Evolutionary conservation across 2,797 vertebrate species (phyloP), one percentile per base, ranked within the genome.

Genomic region (Sebastes elongatus): DNA sequence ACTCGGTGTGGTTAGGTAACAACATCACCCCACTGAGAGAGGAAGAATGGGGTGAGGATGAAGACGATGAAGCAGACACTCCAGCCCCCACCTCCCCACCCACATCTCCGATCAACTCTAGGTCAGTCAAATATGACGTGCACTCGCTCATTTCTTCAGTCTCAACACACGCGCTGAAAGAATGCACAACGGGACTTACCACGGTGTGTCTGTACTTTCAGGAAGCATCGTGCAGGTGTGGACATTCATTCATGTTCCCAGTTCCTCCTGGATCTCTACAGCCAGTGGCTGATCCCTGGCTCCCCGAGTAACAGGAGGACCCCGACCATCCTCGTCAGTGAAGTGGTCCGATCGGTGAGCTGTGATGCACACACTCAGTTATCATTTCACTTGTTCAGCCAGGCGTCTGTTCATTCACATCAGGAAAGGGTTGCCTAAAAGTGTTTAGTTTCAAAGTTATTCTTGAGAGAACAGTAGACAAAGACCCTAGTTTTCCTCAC

Each of bases 181-280:
- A 18, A 30, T 9, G 11, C 22, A n/a, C 11, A 7, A 5, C 1
- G 0, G 14, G 3, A 27, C 30, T 14, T 7, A 20, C 22, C 8
- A 11, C 13, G 70, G 13, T 79, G 5, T 80, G 0, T 75, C 11
- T 68, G 74, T 81, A 2, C 5, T 74, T 86, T 61, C 92, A 99
- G 99, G 95, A 99, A 99, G 63, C 99, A 99, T 75, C 96, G 98
- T 53, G 99, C 98, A 33, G 98, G 99, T 1, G 99, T 99, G 27
- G 99, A 99, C 84, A 98, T 99, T 85, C 99, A 99, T 90, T 99
- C 99, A 28, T 99, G 99, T 81, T 99, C 99, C 25, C 99, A 99
- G 93, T 99, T 99, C 83, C 93, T 99, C 49, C 95, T 99, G 68
- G 99, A 99, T 76, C 93, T 99, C 32, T 99, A 99, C 78, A 99